Evolutionary conservation across 1,140 invertebrate genomes (phyloP).

Genomic region (Steinernema khuongi): DNA sequence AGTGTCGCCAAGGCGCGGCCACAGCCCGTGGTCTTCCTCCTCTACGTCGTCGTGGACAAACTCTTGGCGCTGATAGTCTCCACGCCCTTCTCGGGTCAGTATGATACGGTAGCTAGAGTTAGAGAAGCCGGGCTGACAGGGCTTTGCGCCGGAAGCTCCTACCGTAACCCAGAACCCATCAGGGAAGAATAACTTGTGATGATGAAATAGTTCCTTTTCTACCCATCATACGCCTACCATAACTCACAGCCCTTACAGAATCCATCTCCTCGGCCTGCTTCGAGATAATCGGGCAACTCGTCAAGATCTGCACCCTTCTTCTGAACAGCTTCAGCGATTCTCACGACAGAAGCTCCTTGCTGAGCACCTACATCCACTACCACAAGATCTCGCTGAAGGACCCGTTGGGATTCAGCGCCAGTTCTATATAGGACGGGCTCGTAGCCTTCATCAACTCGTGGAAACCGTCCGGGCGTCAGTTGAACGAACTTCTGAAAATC

Average conservation of each 20-base stretch:
- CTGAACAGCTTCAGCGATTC: conserved; percentile 72
- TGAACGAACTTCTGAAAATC: too few species aligned
- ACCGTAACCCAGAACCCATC: too few species aligned
- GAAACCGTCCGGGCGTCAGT: too few species aligned
- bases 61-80: conserved; percentile 75
- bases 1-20: conserved; percentile 71
- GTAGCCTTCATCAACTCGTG: conserved; percentile 81
- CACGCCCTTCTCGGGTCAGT: conserved; percentile 72
- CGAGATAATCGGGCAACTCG: conserved; percentile 51
- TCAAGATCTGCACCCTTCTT: conserved; percentile 60
- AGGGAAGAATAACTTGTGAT: too few species aligned
- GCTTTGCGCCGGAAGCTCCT: too few species aligned
- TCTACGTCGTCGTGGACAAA: conserved; percentile 81
- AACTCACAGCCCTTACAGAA: too few species aligned
- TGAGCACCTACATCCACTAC: conserved; percentile 79
- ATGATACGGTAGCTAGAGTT: conserved; percentile 73
- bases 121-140: too few species aligned
- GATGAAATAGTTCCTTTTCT: conserved; percentile 70
- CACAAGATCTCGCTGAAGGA: conserved; percentile 65
- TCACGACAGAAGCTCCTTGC: conserved; percentile 74
- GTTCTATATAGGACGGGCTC: too few species aligned
- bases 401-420: too few species aligned
- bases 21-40: conserved; percentile 75
- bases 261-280: conserved; percentile 58
- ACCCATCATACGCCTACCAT: too few species aligned